Evolutionary conservation across 1,140 invertebrate species (phyloP), one percentile per base, ranked within the genome.

Genomic region (Drosophila busckii): DNA sequence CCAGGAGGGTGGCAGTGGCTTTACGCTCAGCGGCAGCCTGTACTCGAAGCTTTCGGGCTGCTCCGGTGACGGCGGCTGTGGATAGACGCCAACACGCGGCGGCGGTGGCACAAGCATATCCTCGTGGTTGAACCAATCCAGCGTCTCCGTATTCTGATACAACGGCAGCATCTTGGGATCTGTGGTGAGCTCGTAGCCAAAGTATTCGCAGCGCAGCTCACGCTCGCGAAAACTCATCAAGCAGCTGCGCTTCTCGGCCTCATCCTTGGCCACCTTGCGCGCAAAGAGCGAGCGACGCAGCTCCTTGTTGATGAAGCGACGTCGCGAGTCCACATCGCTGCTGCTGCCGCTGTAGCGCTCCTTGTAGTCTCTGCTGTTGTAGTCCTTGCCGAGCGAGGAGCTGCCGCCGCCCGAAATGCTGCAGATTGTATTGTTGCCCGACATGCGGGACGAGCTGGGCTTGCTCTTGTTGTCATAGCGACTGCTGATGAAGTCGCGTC

Each of bases 1-100:
- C 96, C 97, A 98, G 78, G 93, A 92, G 0, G 93, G 93, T 3
- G 96, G 96, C 29, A 98, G 84, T 0, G 52, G 73, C 7, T 54
- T 55, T 69, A 93, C 92, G 0, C 91, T 87, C 0, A 90, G 87
- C 0, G 92, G 92, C 26, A 87, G 26, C 25, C 62, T 64, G 34
- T 87, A 87, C 13, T 87, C 70, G 0, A 46, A 41, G 3, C 63
- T 68, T 0, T 66, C 66, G 0, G 41, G 20, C 2, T 32, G 17
- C 49, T 70, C 38, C 1, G 53, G 41, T n/a, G 70, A 65, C 6
- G 65, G 48, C 85, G 48, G 62, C 61, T 64, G 59, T 38, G 8
- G 17, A 28, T 10, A 3, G 26, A 70, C 19, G 75, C 87, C 88
- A 42, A 86, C 67, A 34, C 76, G 61, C 6, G 69, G 58, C 3